Evolutionary conservation across 2,888 invertebrate genomes (phyloP).

Genomic region (Lithophane socia): DNA sequence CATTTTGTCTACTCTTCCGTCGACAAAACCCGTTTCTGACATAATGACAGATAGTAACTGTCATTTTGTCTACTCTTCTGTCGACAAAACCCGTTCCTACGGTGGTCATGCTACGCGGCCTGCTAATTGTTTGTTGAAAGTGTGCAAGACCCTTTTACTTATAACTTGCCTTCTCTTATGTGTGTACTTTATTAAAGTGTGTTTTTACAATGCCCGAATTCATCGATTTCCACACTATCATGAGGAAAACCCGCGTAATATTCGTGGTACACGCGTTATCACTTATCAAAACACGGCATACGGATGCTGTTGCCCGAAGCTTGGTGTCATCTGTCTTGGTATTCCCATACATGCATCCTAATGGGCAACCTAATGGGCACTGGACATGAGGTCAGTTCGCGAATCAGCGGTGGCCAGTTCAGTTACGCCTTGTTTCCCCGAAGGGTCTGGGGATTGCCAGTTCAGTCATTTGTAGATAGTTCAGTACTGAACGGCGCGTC

Average conservation of each 20-base stretch:
- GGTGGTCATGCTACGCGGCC: too few species aligned
- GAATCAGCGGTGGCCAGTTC: neutral
- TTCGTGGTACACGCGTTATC: slow-evolving; percentile 20
- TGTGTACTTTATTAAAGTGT: neutral
- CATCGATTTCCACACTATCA: too few species aligned
- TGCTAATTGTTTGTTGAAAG: neutral
- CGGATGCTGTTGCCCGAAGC: slow-evolving; percentile 1
- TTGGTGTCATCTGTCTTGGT: neutral
- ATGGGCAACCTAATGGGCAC: too few species aligned
- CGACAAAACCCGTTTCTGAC: too few species aligned
- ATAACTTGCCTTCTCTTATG: neutral
- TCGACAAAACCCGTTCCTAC: too few species aligned
- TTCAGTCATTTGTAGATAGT: neutral
- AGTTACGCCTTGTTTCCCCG: too few species aligned
- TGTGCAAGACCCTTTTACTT: neutral
- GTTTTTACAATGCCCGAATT: slow-evolving; percentile 22
- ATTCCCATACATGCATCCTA: neutral
- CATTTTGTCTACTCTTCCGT: too few species aligned
- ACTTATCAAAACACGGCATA: neutral
- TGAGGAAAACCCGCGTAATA: slow-evolving; percentile 6
- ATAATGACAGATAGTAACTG: too few species aligned
- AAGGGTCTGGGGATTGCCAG: too few species aligned
- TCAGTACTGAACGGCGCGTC: neutral
- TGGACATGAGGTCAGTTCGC: neutral
- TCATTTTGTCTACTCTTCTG: too few species aligned